Evolutionary conservation across 1,140 invertebrate species (phyloP), one percentile per base, ranked within the genome.

Genomic region (Aphaenogaster rudis): DNA sequence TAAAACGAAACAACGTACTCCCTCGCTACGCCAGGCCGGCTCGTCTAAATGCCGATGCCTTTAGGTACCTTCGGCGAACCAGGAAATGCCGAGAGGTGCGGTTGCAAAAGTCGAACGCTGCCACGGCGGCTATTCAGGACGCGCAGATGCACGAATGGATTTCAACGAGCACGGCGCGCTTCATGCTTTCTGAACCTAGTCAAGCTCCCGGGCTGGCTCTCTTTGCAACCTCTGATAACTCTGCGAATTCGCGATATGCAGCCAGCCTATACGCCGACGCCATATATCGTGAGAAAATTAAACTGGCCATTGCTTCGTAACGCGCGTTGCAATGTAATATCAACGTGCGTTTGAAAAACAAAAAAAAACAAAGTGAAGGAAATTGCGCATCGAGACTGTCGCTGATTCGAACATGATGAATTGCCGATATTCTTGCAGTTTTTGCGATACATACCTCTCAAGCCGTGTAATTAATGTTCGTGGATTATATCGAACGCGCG

Each of bases 141-240:
- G 86, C 59, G 67, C 89, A 86, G 89, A 91, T 91, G 87, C 89
- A 90, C 91, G 91, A 91, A 82, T 78, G 89, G 84, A 91, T 92
- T 89, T 86, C 85, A 91, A 90, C 69, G 88, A 76, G 67, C 66
- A 66, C 36, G 57, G 61, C 57, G 63, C 76, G 86, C 71, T 86
- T 86, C 89, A 76, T 82, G 88, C 80, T 86, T 72, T 78, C 64
- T 61, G 80, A 88, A 86, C n/a, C 80, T 57, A 74, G 69, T 54
- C 86, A 36, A 78, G 28, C 63, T 80, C 63, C 59, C 77, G 28
- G 45, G 52, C 21, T 59, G 39, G 28, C 15, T 50, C 86, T 87
- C 82, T 87, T 86, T 79, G 39, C 77, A 81, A 28, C 63, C 88
- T 77, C 45, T 88, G 89, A 88, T 90, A 88, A 90, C 87, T 86